These are phyloP conservation scores for Eudyptes chrysolophus DNA, from an alignment of 2,113 vertebrate species.

Conservation along the genomic window DNA sequence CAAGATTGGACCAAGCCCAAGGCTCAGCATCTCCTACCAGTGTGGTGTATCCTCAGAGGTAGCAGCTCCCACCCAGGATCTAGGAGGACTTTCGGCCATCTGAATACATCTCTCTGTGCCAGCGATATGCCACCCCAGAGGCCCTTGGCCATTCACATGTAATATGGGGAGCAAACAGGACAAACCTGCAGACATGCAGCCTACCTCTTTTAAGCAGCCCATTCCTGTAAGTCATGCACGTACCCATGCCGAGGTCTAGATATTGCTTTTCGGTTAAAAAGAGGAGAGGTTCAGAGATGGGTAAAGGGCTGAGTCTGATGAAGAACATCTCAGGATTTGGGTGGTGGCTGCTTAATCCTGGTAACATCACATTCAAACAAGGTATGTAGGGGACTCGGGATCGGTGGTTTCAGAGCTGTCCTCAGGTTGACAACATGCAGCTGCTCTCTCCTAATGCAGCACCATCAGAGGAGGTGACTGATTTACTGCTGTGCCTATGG, in stretches of 20 bases:
- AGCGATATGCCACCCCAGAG: background rate
- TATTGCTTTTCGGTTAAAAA: background rate
- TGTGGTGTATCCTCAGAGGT: background rate
- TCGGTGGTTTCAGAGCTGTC: background rate
- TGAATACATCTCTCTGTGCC: background rate
- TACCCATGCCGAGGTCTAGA: background rate
- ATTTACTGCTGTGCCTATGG: background rate
- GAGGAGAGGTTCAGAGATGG: background rate
- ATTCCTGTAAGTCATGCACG: background rate
- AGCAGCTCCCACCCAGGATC: background rate
- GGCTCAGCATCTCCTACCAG: background rate
- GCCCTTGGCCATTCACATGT: background rate
- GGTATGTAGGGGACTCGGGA: accelerated
- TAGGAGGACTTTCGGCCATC: background rate
- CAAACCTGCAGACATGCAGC: background rate
- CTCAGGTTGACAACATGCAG: background rate
- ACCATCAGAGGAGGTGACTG: background rate
- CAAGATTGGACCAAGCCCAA: background rate
- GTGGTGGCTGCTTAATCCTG: background rate
- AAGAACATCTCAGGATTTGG: background rate
- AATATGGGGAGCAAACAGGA: background rate
- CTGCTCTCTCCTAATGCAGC: background rate
- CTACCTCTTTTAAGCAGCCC: background rate
- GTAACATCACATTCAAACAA: background rate
- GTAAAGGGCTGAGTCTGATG: background rate